Conservation (phyloP, 1,140 invertebrate genomes). For the Akabosia matsudoensis region DNA sequence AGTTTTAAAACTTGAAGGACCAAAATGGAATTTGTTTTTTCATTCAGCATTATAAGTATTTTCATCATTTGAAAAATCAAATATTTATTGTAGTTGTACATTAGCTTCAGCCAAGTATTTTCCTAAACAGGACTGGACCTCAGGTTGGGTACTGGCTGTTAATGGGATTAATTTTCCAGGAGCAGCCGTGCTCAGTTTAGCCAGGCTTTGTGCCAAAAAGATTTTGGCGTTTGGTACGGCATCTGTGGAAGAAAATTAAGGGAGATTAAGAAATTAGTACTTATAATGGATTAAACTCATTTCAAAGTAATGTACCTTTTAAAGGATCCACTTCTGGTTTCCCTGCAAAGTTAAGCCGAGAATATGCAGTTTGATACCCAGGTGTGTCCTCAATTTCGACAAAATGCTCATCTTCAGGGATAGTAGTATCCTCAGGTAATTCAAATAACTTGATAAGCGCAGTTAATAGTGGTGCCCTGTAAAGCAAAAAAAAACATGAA, state of each 20-base stretch:
- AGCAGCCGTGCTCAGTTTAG: slow-evolving; percentile 59
- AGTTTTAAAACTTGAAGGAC: not conserved
- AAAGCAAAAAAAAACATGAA: slow-evolving; percentile 34
- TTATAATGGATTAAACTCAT: not conserved
- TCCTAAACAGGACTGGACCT: slow-evolving; percentile 41
- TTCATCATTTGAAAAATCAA: not conserved
- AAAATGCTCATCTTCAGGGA: slow-evolving; percentile 78
- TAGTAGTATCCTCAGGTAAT: slow-evolving; percentile 74
- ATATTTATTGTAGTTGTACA: slow-evolving; percentile 51
- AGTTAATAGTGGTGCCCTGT: slow-evolving; percentile 61
- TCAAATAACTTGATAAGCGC: slow-evolving; percentile 82
- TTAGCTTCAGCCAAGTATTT: slow-evolving; percentile 55
- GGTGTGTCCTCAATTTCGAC: slow-evolving; percentile 78
- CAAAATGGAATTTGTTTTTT: too few species aligned
- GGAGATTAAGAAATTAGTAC: slow-evolving; percentile 7
- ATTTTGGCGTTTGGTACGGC: slow-evolving; percentile 64
- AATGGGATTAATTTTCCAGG: slow-evolving; percentile 61
- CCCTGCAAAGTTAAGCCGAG: slow-evolving; percentile 79
- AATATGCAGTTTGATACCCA: slow-evolving; percentile 85
- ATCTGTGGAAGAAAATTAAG: slow-evolving; percentile 51
- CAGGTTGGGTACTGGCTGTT: slow-evolving; percentile 47
- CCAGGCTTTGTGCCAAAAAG: slow-evolving; percentile 68
- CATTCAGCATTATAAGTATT: not conserved
- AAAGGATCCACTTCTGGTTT: slow-evolving; percentile 69
- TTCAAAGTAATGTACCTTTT: slow-evolving; percentile 53